Evolutionary conservation across 1,140 invertebrate genomes (phyloP).

Genomic region (Brachionus koreanus): DNA sequence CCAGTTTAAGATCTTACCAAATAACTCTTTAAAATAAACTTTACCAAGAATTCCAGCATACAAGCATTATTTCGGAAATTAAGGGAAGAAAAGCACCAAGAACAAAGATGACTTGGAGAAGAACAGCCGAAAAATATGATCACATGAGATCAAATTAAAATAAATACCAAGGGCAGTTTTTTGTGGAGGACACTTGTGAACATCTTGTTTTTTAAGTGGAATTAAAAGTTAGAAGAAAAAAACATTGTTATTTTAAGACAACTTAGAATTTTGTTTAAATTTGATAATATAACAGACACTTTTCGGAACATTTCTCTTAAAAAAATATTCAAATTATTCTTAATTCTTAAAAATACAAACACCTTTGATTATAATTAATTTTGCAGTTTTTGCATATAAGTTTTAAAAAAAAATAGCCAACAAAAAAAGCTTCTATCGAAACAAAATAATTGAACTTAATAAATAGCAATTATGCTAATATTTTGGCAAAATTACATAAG

Average conservation of each 20-base stretch:
- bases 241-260: not conserved
- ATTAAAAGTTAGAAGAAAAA: no score
- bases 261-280: not conserved
- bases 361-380: not conserved
- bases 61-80: no score
- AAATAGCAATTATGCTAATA: constrained; percentile 1
- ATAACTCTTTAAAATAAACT: no score
- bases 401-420: not conserved
- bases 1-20: no score
- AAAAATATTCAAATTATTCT: not conserved
- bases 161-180: no score
- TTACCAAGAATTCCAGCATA: no score
- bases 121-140: no score
- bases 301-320: not conserved
- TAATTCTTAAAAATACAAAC: not conserved
- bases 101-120: no score
- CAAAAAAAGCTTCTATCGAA: not conserved
- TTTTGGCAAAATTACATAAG: not conserved
- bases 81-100: no score
- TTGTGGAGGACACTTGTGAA: no score
- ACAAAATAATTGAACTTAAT: not conserved
- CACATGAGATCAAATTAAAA: no score
- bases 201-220: no score
- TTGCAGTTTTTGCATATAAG: not conserved
- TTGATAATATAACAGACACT: not conserved